These are phyloP conservation scores for Corella eumyota DNA, from an alignment of 23 tunicate genomes.

Conservation along the genomic window DNA sequence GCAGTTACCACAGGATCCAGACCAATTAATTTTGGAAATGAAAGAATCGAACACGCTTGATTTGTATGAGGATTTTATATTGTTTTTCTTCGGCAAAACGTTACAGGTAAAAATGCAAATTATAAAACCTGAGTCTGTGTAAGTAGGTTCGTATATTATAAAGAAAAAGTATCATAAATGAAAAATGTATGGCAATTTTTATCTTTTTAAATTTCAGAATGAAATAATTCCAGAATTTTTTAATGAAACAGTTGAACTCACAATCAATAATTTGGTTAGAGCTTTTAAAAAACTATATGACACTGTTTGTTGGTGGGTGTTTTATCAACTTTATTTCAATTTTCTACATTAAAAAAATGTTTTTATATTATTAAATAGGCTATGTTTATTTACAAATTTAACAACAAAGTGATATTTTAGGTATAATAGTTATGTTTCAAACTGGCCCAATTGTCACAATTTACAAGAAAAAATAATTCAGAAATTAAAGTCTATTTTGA, in stretches of 20 bases:
- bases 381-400: too few species aligned
- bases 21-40: slow-evolving; percentile 12
- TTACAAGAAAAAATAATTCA: too few species aligned
- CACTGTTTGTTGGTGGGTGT: slow-evolving; percentile 19
- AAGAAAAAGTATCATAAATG: not conserved
- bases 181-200: not conserved
- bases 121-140: not conserved
- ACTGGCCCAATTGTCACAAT: too few species aligned
- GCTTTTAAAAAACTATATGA: slow-evolving; percentile 21
- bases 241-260: not conserved
- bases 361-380: too few species aligned
- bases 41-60: slow-evolving; percentile 15
- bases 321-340: too few species aligned
- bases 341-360: too few species aligned
- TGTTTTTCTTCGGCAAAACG: not conserved
- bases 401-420: too few species aligned
- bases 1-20: slow-evolving; percentile 10
- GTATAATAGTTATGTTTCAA: too few species aligned
- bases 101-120: slow-evolving; percentile 13
- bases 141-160: not conserved
- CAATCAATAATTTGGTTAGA: not conserved
- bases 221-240: slow-evolving; percentile 13
- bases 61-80: slow-evolving; percentile 26
- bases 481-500: too few species aligned
- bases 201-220: slow-evolving; percentile 15